phyloP scores from a whole-genome alignment of 2,113 vertebrate genomes.

The Symphodus melops region DNA sequence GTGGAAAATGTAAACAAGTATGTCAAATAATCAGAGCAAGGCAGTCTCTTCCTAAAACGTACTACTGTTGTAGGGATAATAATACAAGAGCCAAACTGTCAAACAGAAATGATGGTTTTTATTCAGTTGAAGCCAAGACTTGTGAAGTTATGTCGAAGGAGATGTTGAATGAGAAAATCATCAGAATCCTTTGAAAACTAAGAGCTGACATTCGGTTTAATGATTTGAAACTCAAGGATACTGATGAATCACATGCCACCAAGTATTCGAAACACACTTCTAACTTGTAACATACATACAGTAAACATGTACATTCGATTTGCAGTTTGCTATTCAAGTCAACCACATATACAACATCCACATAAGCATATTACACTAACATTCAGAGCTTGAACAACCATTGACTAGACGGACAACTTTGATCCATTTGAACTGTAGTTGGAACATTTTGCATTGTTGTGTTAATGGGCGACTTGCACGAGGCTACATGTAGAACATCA shows the following conservation, averaged over 20 bases:
- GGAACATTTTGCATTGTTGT: conserved; percentile 40
- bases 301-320: conserved; percentile 67
- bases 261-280: conserved; percentile 46
- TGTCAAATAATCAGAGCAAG: too few relatives aligned
- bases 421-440: conserved; percentile 23
- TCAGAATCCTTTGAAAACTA: conserved; percentile 17
- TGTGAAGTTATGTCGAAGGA: conserved; percentile 10
- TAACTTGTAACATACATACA: conserved; percentile 55
- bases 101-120: conserved; percentile 55
- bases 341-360: conserved; percentile 64
- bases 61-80: not conserved
- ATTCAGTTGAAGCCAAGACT: conserved; percentile 49
- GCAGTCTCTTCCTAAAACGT: too few relatives aligned
- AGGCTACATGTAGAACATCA: conserved; percentile 52
- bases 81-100: not conserved
- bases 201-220: conserved; percentile 39
- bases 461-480: conserved; percentile 10
- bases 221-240: conserved; percentile 38
- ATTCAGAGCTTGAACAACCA: conserved; percentile 44
- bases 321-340: conserved; percentile 63
- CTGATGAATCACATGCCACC: conserved; percentile 55
- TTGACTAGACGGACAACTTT: conserved; percentile 34
- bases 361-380: conserved; percentile 58
- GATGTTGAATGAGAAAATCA: conserved; percentile 19
- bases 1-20: too few relatives aligned